A percentile compares a stretch with the other conserved stretches of the same genome.
Conservation (phyloP, 1,140 invertebrate genomes). For the Luehdorfia chinensis region DNA sequence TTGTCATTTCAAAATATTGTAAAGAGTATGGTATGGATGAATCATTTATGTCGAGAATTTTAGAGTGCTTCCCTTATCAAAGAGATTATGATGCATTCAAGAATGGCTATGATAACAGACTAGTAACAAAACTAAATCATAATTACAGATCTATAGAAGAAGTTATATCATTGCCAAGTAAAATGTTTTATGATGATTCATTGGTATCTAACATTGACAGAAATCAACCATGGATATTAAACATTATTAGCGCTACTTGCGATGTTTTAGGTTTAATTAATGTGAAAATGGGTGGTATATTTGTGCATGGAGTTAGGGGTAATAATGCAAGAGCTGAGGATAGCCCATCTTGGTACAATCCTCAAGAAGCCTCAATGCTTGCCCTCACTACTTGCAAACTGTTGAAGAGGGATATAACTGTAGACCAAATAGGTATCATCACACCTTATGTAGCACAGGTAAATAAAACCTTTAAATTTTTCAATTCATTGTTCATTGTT, state of each 20-base stretch:
- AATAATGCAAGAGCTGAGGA: conserved; percentile 84
- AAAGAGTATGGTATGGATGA: conserved; percentile 80
- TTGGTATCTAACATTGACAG: conserved; percentile 78
- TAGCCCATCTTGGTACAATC: conserved; percentile 95
- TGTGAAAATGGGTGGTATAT: conserved; percentile 80
- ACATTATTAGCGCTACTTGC: conserved; percentile 52
- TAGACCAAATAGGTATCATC: conserved; percentile 92
- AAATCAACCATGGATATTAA: conserved; percentile 47
- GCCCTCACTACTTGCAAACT: conserved; percentile 78
- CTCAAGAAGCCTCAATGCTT: conserved; percentile 87
- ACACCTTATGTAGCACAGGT: conserved; percentile 96
- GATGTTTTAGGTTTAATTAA: conserved; percentile 53
- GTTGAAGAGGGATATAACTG: conserved; percentile 80
- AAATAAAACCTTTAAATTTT: conserved; percentile 23
- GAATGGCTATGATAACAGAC: conserved; percentile 81
- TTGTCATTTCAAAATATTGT: conserved; percentile 83
- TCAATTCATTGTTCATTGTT: no score
- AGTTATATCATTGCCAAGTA: conserved; percentile 86
- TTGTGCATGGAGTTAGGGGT: conserved; percentile 91
- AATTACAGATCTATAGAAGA: conserved; percentile 90
- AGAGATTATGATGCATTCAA: conserved; percentile 75
- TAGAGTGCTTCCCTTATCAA: conserved; percentile 81
- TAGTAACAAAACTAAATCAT: conserved; percentile 84
- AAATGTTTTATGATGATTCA: conserved; percentile 89
- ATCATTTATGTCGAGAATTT: conserved; percentile 85